Base-by-base conservation (phyloP, 2,888 invertebrate species). In the Dicranocentrus wangi region DNA sequence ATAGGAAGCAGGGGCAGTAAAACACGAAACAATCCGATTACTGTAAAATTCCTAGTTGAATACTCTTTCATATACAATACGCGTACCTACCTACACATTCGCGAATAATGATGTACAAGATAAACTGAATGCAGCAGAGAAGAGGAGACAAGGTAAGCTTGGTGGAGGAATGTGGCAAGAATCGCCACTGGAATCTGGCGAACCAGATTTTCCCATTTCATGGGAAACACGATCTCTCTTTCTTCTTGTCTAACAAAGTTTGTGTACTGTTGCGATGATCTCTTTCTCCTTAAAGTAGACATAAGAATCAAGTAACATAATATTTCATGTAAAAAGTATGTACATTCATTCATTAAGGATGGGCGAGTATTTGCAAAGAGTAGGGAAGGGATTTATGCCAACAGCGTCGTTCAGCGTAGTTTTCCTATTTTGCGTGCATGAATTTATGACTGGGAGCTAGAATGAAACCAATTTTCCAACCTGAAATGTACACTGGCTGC, bases 101-200 rank as follows among this genome's bases (percentile, higher is more conserved):
- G n/a, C n/a, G 32, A 3, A 32, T 32, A 10, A 32, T 25, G 21
- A 55, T 21, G 55, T 55, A 55, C 13, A 55, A 55, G n/a, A 65
- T 65, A 73, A 32, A 66, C 75, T 58, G 58, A 55, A 55, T 28
- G 25, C 53, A 73, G n/a, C n/a, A n/a, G n/a, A n/a, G n/a, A 43
- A 32, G 55, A 65, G 53, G 65, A 47, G 53, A 42, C 65, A 39
- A 73, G 65, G 42, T 63, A 21, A 73, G 65, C 65, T 25, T 73
- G 73, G 2, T 66, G 55, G 42, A 75, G 66, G 66, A 66, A 75
- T 75, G 75, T 43, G 75, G 66, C 43, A 55, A 75, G 47, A 65
- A 75, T 66, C 65, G 58, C 75, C 75, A 75, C 75, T 75, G 75
- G 75, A 75, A 75, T 75, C 75, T 65, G 23, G 21, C 66, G 58